Base-by-base conservation (phyloP, 2,888 invertebrate genomes). In the Caenorhabditis sinica region DNA sequence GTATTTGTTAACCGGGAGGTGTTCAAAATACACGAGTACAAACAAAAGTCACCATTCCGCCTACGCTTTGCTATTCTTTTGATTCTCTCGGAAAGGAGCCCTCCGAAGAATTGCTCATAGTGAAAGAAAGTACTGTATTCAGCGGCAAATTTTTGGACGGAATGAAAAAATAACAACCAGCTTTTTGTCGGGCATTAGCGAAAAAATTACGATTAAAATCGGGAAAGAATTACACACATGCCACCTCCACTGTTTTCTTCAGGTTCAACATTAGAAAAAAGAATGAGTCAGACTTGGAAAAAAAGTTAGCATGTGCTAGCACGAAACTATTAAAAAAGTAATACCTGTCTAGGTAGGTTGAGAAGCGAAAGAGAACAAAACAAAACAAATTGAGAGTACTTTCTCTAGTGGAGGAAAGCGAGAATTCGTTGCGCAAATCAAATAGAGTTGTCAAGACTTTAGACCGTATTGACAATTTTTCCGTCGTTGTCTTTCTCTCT, bases 21-120 rank as follows among this genome's bases (percentile, higher is more conserved):
- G 58, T 69, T 77, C 77, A 53, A 69, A 77, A 69, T 77, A 49
- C 61, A 77, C 71, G 71, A 71, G 71, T 49, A 71, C 77, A 69
- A 77, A 77, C 77, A 79, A 71, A 79, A 79, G 40, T 65, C 61
- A 30, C 65, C 40, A 43, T 23, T 33, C 53, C 79, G 17, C 79
- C 77, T 28, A 77, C 76, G 75, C 66, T 53, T 23, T 0, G 2
- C 49, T 25, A 72, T 30, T 49, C 51, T 53, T 60, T 45, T 51
- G 61, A 15, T 60, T 61, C 49, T 40, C 23, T 66, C n/a, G 2
- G 40, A 25, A 75, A 65, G 40, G 56, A 25, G 68, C 56, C n/a
- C n/a, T 65, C 63, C 20, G 53, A 23, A 11, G n/a, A 30, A 75
- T 58, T 77, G 61, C 69, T 40, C 51, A 60, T 8, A 49, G 45